Evolutionary conservation across 2,797 vertebrate genomes (phyloP), one percentile per base, ranked within the genome.

Genomic region (Hypotaenidia okinawae): DNA sequence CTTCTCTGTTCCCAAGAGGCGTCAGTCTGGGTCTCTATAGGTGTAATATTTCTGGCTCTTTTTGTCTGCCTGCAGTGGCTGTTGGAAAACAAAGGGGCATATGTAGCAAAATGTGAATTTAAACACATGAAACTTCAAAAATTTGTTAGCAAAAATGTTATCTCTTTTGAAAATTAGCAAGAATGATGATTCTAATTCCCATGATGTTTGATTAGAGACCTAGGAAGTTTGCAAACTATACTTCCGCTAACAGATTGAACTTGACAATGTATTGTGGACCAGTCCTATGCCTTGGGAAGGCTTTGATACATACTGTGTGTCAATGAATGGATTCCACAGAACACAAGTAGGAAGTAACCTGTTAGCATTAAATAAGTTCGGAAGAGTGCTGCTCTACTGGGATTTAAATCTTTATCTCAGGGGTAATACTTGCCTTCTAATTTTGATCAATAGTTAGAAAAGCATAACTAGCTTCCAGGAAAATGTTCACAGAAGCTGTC

Each of bases 401-500:
- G 58, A 90, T 55, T 87, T 94, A 74, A 87, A 58, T 70, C 55
- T 87, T 84, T 91, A 30, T 88, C 94, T 93, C 79, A 69, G 57
- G 18, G 64, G 77, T 67, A 91, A 84, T 28, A 59, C 18, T 80
- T 81, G 45, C 58, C 39, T 57, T 67, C 63, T 87, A 76, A 67
- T 85, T 93, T 79, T 77, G 74, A 67, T 84, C 89, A 80, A 57
- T 58, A 68, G 39, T 61, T 79, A 88, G 59, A 88, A 91, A 84
- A 74, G 33, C 13, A 14, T 66, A 75, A 62, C 49, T 67, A 61
- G 23, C 62, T 92, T 93, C 51, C 52, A 89, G 76, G 24, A 83
- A 87, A 70, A 66, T 30, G 75, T 83, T 55, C 61, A 66, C 22
- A 52, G 58, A 93, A 78, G 22, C 22, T 68, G 35, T 66, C 45